These are phyloP conservation scores for Leptoclinus maculatus DNA, from an alignment of 2,797 vertebrate species.

Conservation along the genomic window DNA sequence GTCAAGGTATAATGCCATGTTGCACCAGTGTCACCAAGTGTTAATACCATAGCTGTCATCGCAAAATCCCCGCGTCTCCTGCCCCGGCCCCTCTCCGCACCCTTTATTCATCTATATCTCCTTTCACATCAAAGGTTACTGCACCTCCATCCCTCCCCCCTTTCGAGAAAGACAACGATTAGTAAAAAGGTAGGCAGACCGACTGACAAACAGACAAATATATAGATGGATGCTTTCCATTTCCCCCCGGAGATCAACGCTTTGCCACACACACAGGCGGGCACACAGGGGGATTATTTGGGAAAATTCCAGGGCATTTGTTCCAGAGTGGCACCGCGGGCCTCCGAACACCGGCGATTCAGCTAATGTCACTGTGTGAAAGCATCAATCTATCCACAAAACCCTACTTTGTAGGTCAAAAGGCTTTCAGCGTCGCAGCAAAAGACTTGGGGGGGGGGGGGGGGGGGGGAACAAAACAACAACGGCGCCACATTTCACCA, in stretches of 20 bases:
- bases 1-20: conserved; percentile 61
- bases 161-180: conserved; percentile 67
- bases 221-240: conserved; percentile 68
- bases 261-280: conserved; percentile 65
- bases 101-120: conserved; percentile 35
- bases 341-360: conserved; percentile 77
- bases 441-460: conserved; percentile 39
- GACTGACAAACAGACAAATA: conserved; percentile 61
- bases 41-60: conserved; percentile 71
- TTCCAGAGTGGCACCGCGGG: conserved; percentile 78
- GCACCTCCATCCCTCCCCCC: conserved; percentile 34
- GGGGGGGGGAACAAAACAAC: conserved; percentile 21
- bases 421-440: conserved; percentile 76
- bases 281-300: conserved; percentile 84
- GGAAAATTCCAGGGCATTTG: conserved; percentile 85
- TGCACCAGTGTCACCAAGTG: conserved; percentile 59
- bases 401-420: conserved; percentile 85
- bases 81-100: conserved; percentile 34
- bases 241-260: conserved; percentile 57
- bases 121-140: conserved; percentile 57
- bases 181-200: conserved; percentile 52
- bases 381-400: conserved; percentile 86
- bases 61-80: conserved; percentile 52
- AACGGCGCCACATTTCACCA: conserved; percentile 64
- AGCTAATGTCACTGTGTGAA: conserved; percentile 83